Conservation (phyloP, 2,797 vertebrate genomes). For the Melanotaenia pygmaea region DNA sequence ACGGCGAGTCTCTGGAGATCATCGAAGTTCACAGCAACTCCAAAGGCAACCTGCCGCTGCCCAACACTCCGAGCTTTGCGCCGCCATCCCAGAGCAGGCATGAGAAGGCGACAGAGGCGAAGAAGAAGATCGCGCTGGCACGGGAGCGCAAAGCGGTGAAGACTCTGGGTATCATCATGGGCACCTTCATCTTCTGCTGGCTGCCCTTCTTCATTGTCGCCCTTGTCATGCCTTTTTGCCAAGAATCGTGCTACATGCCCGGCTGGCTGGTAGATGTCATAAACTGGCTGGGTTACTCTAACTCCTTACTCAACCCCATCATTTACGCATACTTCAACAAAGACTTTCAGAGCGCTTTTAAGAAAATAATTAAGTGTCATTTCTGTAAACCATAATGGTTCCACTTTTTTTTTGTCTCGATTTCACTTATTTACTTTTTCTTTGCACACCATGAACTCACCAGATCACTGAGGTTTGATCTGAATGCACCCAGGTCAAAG, state of each 20-base stretch:
- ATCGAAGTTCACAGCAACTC: conserved; percentile 89
- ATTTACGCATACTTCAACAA: conserved; percentile 99
- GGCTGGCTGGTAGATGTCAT: conserved; percentile 89
- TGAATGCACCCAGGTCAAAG: neutral
- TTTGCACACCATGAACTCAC: neutral
- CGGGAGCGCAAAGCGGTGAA: conserved; percentile 97
- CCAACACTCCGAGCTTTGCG: conserved; percentile 76
- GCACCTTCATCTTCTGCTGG: conserved; percentile 98
- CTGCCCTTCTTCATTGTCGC: conserved; percentile 97
- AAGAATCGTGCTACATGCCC: conserved; percentile 90
- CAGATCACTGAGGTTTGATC: neutral
- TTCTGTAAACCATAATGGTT: conserved; percentile 86
- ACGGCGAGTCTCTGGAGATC: conserved; percentile 90
- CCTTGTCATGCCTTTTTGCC: conserved; percentile 93
- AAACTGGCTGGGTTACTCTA: conserved; percentile 98
- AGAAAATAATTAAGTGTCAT: conserved; percentile 97
- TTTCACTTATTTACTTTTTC: neutral
- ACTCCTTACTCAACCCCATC: conserved; percentile 97
- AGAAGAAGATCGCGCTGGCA: conserved; percentile 93
- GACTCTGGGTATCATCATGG: conserved; percentile 98
- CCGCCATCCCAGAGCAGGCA: conserved; percentile 86
- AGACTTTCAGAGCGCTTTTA: conserved; percentile 97
- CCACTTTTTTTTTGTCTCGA: neutral
- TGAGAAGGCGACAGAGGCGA: conserved; percentile 90
- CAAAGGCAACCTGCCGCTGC: conserved; percentile 86